Conservation (phyloP, 53 echinoderm and acorn worm genomes). For the Antedon mediterranea region DNA sequence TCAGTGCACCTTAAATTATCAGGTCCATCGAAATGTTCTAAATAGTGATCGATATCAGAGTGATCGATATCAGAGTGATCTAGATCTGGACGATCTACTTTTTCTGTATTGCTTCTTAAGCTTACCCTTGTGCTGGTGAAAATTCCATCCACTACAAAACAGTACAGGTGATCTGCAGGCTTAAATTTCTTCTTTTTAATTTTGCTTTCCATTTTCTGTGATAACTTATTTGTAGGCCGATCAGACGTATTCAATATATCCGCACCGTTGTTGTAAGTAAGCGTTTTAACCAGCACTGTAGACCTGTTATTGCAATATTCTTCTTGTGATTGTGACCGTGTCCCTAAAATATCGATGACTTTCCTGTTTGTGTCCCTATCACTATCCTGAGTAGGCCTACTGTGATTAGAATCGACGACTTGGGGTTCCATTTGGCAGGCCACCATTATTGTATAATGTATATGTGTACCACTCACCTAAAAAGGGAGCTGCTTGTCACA, state of each 20-base stretch:
- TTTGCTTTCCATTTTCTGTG: background rate
- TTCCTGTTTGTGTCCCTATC: background rate
- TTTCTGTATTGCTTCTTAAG: background rate
- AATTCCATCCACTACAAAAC: constrained; percentile 9
- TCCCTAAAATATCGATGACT: background rate
- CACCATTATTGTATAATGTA: background rate
- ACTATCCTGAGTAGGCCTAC: no score
- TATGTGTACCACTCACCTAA: background rate
- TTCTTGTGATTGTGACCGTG: background rate
- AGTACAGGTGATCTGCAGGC: constrained; percentile 16
- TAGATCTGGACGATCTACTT: background rate
- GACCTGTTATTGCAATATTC: no score
- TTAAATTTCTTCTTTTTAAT: constrained; percentile 5
- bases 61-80: background rate
- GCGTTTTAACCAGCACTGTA: no score
- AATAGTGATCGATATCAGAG: background rate
- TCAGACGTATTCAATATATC: no score
- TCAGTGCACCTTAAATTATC: background rate
- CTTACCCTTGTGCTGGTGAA: background rate
- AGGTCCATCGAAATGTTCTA: background rate
- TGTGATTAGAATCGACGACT: background rate
- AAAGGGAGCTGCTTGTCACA: background rate
- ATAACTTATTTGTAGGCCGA: background rate
- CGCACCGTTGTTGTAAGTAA: no score
- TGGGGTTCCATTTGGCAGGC: background rate